These are phyloP conservation scores for Amazona vittata DNA, from an alignment of 2,113 vertebrate species.

Conservation along the genomic window DNA sequence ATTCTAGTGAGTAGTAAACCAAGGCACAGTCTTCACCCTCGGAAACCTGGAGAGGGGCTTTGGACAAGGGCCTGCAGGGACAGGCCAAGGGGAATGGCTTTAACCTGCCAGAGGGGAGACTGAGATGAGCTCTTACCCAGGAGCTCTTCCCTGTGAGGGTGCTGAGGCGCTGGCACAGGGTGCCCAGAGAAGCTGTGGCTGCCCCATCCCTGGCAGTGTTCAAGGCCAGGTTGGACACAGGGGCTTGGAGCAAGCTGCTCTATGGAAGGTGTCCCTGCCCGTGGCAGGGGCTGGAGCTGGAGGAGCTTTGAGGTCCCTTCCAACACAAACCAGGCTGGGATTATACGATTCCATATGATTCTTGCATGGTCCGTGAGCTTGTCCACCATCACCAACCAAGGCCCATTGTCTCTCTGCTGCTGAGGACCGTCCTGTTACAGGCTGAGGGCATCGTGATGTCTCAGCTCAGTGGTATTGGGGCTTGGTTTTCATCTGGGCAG, in stretches of 20 bases:
- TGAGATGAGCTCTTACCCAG: too few relatives aligned
- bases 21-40: neutral
- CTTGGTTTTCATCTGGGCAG: neutral
- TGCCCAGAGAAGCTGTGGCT: too few relatives aligned
- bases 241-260: too few relatives aligned
- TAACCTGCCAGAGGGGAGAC: too few relatives aligned
- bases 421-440: accelerated
- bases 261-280: neutral
- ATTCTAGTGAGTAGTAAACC: neutral
- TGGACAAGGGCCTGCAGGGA: too few relatives aligned
- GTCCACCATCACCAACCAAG: accelerated
- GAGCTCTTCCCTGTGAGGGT: too few relatives aligned
- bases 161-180: too few relatives aligned
- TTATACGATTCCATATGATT: neutral
- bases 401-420: neutral
- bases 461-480: neutral
- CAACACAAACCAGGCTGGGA: neutral
- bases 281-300: neutral
- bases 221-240: too few relatives aligned
- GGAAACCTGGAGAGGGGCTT: too few relatives aligned
- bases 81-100: too few relatives aligned
- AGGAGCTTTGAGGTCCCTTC: accelerated
- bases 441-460: accelerated
- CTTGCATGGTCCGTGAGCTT: neutral
- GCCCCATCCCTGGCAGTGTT: too few relatives aligned